phyloP scores from a whole-genome alignment of 2,888 invertebrate genomes.

The Melinaea menophilus region DNA sequence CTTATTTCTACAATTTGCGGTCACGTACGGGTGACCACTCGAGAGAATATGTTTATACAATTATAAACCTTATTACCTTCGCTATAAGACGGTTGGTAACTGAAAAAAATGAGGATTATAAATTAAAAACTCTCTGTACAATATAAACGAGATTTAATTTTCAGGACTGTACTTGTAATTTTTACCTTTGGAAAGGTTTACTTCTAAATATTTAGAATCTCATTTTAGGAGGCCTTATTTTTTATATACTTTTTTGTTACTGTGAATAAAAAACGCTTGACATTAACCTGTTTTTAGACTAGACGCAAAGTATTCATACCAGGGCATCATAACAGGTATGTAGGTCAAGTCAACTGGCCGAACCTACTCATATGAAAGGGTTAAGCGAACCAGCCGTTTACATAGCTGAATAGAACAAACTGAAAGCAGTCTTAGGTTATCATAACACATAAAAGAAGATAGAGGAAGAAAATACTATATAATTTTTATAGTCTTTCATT shows the following conservation, averaged over 20 bases:
- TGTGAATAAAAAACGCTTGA: slow-evolving; percentile 22
- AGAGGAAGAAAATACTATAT: slow-evolving; percentile 8
- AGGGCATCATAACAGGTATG: slow-evolving; percentile 27
- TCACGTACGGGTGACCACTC: slow-evolving; percentile 13
- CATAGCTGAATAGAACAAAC: slow-evolving; percentile 18
- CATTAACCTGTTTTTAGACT: slow-evolving; percentile 21
- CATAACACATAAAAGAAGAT: background rate
- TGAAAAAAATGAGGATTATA: background rate
- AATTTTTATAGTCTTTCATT: background rate
- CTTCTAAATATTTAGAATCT: background rate
- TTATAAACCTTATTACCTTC: slow-evolving; percentile 3
- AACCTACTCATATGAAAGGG: slow-evolving; percentile 29
- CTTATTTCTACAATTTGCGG: slow-evolving; percentile 18
- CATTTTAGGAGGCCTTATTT: background rate
- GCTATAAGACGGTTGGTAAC: background rate
- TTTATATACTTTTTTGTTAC: slow-evolving; percentile 2
- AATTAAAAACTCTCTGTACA: background rate
- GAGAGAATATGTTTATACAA: slow-evolving; percentile 9
- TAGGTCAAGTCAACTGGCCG: slow-evolving; percentile 32
- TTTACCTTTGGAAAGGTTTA: background rate
- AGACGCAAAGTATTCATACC: slow-evolving; percentile 25
- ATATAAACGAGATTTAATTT: slow-evolving; percentile 2
- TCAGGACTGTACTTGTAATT: slow-evolving; percentile 7
- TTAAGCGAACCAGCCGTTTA: slow-evolving; percentile 23
- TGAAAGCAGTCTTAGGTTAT: slow-evolving; percentile 7